These are phyloP conservation scores for Parapsyche elsis DNA, from an alignment of 1,140 invertebrate species.

Conservation along the genomic window DNA sequence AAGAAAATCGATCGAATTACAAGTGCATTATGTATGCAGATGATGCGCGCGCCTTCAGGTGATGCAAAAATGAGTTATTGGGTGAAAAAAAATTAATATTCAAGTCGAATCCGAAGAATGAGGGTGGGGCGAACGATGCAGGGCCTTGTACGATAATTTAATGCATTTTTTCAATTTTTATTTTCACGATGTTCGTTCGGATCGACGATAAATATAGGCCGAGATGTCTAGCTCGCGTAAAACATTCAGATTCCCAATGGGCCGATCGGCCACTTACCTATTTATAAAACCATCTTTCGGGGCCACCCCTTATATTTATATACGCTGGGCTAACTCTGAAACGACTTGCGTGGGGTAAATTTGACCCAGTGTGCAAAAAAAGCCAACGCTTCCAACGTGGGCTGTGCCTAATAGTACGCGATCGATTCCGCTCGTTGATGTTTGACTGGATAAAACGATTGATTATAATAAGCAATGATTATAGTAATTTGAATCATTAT, in stretches of 20 bases:
- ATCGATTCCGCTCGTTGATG: too few relatives aligned
- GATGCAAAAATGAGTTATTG: conserved; percentile 27
- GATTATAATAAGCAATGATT: too few relatives aligned
- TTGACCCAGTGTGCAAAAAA: not conserved
- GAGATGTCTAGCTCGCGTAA: conserved; percentile 45
- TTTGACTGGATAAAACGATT: too few relatives aligned
- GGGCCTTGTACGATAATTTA: conserved; percentile 5
- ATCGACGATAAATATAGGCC: conserved; percentile 53
- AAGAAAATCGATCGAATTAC: conserved; percentile 11
- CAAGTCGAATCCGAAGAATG: not conserved
- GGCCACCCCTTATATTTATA: conserved; percentile 31
- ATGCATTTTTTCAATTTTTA: conserved; percentile 12
- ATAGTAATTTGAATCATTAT: too few relatives aligned
- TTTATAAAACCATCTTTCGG: conserved; percentile 41
- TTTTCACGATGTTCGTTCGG: not conserved
- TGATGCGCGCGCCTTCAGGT: not conserved
- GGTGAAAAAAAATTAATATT: conserved; percentile 31
- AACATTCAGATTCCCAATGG: conserved; percentile 49
- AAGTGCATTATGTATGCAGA: not conserved
- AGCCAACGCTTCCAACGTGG: too few relatives aligned
- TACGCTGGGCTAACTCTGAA: not conserved
- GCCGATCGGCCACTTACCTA: conserved; percentile 37
- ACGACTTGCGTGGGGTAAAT: not conserved
- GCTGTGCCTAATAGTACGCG: too few relatives aligned
- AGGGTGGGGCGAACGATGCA: conserved; percentile 4